These are phyloP conservation scores for Natrix natrix DNA, from an alignment of 2,797 vertebrate genomes.

Conservation along the genomic window DNA sequence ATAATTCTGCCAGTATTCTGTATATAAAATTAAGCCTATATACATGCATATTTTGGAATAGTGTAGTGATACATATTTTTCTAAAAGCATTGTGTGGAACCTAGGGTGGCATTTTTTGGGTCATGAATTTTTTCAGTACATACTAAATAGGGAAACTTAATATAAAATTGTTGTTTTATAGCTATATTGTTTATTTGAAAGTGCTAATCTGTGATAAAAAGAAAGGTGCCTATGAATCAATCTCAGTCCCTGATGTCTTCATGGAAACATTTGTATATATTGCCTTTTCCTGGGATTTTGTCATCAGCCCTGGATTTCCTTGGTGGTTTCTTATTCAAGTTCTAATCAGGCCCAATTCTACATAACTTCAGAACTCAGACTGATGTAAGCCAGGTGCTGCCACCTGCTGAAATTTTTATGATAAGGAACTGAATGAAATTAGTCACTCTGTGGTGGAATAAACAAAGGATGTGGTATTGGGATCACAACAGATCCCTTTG, in stretches of 20 bases:
- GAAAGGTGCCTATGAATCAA: not conserved
- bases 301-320: not conserved
- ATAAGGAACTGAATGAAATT: not conserved
- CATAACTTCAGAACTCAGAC: not conserved
- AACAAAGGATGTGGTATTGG: not conserved
- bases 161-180: accelerated
- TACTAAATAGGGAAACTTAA: not conserved
- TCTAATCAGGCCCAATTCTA: not conserved
- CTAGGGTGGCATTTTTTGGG: not conserved
- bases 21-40: not conserved
- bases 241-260: not conserved
- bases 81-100: not conserved
- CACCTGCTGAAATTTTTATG: not conserved
- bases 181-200: not conserved
- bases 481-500: not conserved
- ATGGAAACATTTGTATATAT: not conserved
- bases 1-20: not conserved
- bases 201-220: not conserved
- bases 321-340: not conserved
- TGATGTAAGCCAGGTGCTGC: not conserved
- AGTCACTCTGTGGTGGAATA: not conserved
- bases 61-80: not conserved
- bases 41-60: not conserved
- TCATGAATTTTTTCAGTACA: not conserved
- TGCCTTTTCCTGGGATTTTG: not conserved